Evolutionary conservation across 2,888 invertebrate genomes (phyloP).

Genomic region (Cantharis nigra): DNA sequence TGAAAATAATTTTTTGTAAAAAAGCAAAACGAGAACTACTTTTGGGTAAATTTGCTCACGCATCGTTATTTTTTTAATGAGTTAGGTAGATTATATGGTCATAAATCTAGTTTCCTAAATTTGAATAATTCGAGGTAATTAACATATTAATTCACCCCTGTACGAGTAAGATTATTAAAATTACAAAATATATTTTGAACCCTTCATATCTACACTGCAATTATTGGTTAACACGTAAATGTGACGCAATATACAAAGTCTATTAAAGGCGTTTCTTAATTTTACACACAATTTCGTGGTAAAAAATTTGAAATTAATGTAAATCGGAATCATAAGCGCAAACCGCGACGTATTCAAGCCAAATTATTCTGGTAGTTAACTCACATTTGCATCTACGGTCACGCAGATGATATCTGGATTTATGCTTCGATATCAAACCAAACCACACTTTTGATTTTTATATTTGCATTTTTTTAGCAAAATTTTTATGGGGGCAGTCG

Average conservation of each 20-base stretch:
- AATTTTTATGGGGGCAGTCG: neutral
- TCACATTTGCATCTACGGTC: slow-evolving; percentile 55
- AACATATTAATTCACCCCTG: neutral
- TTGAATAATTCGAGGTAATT: neutral
- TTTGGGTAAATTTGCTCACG: neutral
- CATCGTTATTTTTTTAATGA: neutral
- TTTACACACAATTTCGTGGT: slow-evolving; percentile 41
- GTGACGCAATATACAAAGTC: slow-evolving; percentile 17
- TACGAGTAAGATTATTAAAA: neutral
- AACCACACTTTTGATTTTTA: neutral
- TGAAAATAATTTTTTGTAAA: neutral
- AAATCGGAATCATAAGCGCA: slow-evolving; percentile 58
- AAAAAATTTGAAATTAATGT: slow-evolving; percentile 58
- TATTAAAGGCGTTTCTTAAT: slow-evolving; percentile 19
- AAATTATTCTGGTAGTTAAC: slow-evolving; percentile 57
- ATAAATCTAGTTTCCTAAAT: neutral
- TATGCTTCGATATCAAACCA: neutral
- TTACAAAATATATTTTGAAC: neutral
- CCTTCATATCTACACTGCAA: neutral
- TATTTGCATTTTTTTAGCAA: neutral
- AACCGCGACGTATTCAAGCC: slow-evolving; percentile 57
- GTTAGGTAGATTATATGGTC: neutral
- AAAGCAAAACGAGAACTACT: neutral
- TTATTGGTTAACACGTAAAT: neutral
- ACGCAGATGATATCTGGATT: slow-evolving; percentile 44